Conservation (phyloP, 1,140 invertebrate genomes). For the Ruditapes philippinarum region DNA sequence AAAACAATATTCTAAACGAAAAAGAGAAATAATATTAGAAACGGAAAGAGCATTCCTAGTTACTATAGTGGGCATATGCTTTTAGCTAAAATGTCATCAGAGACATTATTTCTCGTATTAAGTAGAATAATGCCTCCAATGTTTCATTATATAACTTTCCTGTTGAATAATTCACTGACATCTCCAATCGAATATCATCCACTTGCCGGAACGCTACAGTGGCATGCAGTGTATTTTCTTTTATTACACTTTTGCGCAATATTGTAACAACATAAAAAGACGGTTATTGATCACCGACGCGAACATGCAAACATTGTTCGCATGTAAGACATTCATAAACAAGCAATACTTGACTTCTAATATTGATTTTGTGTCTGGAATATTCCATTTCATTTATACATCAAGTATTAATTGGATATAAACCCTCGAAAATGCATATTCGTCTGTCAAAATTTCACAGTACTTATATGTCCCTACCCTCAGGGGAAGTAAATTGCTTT, state of each 20-base stretch:
- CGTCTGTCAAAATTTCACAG: too few species aligned
- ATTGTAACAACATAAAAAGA: background rate
- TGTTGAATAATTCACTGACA: slow-evolving; percentile 32
- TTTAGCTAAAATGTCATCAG: too few species aligned
- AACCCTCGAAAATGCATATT: background rate
- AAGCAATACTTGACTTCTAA: background rate
- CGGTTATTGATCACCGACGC: background rate
- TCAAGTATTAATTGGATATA: slow-evolving; percentile 21
- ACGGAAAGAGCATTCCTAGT: too few species aligned
- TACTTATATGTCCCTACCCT: too few species aligned
- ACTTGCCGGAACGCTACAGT: background rate
- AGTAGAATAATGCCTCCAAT: too few species aligned
- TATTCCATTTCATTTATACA: background rate
- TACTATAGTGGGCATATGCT: too few species aligned
- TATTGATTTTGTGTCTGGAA: slow-evolving; percentile 21
- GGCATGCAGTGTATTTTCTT: background rate
- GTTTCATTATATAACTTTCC: background rate
- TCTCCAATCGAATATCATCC: background rate
- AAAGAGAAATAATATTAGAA: too few species aligned
- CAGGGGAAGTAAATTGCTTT: too few species aligned
- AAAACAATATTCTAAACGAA: too few species aligned
- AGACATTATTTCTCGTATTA: too few species aligned
- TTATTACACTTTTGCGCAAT: slow-evolving; percentile 30
- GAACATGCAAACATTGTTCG: background rate
- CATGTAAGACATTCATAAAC: slow-evolving; percentile 47